Evolutionary conservation across 2,888 invertebrate species (phyloP), one percentile per base, ranked within the genome.

Genomic region (Orgyia antiqua): DNA sequence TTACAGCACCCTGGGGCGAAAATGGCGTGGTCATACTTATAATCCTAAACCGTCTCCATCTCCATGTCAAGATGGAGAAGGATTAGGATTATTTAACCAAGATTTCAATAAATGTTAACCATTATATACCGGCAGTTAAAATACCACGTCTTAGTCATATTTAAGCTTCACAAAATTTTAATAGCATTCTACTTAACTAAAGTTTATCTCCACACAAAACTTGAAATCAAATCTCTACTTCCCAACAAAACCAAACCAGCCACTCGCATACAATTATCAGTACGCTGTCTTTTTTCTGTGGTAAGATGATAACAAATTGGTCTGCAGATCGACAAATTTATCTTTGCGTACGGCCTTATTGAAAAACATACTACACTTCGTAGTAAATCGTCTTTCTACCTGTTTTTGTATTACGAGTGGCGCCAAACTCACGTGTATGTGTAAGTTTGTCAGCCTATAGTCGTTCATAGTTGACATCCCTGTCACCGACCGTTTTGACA

Each of bases 301-400:
- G 24, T 23, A 11, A 10, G 12, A 23, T 32, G 46, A 49, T 53
- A 56, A 64, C 62, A 59, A 56, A 66, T 64, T 59, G 65, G 55
- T 58, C 54, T 23, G 10, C 23, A 23, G 4, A 48, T 46, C 37
- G 24, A 24, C 24, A 24, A 24, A 24, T n/a, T 24, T 24, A 24
- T 34, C 35, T 31, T 6, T 21, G 20, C 21, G 28, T 21, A 13
- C 4, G 13, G 13, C 10, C 6, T 10, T 6, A 10, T 10, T 23
- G n/a, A 10, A 10, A 20, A 20, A 23, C 23, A 23, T 7, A 23
- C 20, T 2, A 20, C 10, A 10, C 10, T 23, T 5, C 7, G 7
- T 23, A 23, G 10, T 4, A 11, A 23, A 10, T 2, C 10, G 7
- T 10, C 4, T 10, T 11, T 9, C 4, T 5, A 10, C 1, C 11